Percentiles rank a stretch among this genome's conserved stretches.
phyloP scores from a whole-genome alignment of 1,140 invertebrate genomes.

The Lethocerus indicus region DNA sequence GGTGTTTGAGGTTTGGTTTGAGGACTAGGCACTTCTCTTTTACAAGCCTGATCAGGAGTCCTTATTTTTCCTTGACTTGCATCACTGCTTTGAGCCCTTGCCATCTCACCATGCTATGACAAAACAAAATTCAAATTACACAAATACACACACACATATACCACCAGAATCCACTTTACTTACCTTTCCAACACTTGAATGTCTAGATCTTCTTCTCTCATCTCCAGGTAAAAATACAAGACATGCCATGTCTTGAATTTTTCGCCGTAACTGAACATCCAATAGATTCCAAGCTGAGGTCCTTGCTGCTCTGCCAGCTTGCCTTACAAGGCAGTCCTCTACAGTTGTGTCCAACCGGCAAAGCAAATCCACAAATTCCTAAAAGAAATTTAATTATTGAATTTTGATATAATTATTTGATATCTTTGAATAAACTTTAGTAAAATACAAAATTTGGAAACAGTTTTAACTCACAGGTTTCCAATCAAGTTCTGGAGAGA shows the following conservation, averaged over 20 bases:
- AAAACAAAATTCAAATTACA: no score
- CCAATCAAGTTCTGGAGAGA: conserved; percentile 24
- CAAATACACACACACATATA: no score
- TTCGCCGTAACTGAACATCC: conserved; percentile 36
- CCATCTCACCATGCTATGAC: no score
- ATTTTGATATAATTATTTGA: not conserved
- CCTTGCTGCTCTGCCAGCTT: conserved; percentile 39
- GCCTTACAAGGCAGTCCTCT: conserved; percentile 41
- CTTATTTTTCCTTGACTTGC: no score
- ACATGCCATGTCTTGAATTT: conserved; percentile 38
- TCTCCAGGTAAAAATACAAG: conserved; percentile 31
- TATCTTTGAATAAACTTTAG: not conserved
- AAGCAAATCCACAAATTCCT: conserved; percentile 28
- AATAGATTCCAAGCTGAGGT: conserved; percentile 43
- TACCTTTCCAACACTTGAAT: no score
- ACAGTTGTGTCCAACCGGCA: conserved; percentile 29
- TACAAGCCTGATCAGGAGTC: no score
- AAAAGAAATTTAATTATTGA: conserved; percentile 2
- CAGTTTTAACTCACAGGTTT: conserved; percentile 25
- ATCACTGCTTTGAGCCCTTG: no score
- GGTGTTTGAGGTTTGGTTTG: no score
- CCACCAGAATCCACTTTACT: no score
- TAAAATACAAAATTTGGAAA: no score
- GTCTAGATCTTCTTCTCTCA: no score
- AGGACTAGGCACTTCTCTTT: no score